Percentiles rank a stretch among this genome's conserved stretches.
phyloP scores from a whole-genome alignment of 2,113 vertebrate genomes.

The Zosterops hypoxanthus region DNA sequence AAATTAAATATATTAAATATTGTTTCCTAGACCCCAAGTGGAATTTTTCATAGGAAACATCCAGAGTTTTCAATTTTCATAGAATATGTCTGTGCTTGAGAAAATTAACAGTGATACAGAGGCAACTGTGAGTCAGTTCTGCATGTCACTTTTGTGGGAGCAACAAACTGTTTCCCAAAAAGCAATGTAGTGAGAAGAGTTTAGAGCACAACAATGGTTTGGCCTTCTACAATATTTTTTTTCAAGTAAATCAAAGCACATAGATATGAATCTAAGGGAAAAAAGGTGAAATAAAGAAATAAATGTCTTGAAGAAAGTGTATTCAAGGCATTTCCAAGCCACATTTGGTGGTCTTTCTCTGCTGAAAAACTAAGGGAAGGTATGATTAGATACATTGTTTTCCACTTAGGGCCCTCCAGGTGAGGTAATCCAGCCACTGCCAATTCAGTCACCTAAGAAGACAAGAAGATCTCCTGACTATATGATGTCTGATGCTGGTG shows the following conservation, averaged over 20 bases:
- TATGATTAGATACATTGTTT: not conserved
- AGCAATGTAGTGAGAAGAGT: not conserved
- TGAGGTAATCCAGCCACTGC: conserved; percentile 94
- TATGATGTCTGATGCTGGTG: conserved; percentile 83
- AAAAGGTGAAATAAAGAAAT: not conserved
- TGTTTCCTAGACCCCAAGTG: not conserved
- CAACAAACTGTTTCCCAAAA: not conserved
- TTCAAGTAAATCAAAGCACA: not conserved
- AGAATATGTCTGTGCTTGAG: not conserved
- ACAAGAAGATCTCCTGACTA: conserved; percentile 85
- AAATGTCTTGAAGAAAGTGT: not conserved
- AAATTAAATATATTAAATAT: not conserved
- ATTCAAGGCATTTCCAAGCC: not conserved
- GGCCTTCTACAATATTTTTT: not conserved
- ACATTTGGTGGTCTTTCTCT: not conserved
- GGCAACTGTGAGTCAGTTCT: not conserved
- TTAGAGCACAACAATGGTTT: not conserved
- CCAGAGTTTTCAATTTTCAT: not conserved
- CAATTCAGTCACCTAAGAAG: conserved; percentile 90
- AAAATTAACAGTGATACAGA: not conserved
- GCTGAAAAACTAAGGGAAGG: not conserved
- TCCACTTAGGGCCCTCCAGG: conserved; percentile 89
- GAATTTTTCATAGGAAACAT: not conserved
- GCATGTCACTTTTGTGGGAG: not conserved
- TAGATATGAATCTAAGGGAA: not conserved